Conservation (phyloP, 2,113 vertebrate genomes). For the Corythoichthys haematopterus region DNA sequence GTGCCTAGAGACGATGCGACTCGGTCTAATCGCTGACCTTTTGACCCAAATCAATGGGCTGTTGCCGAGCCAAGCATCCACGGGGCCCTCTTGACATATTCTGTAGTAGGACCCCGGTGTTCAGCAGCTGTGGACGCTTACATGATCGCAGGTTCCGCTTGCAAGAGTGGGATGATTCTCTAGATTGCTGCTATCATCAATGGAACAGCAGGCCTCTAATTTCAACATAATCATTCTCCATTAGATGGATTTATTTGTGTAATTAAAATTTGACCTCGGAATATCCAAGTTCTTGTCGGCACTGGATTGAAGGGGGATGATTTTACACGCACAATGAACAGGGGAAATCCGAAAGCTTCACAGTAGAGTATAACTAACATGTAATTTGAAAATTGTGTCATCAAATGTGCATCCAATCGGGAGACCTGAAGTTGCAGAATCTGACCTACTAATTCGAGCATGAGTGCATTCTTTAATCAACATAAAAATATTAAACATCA, state of each 20-base stretch:
- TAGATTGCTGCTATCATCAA: conserved; percentile 25
- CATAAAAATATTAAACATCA: background rate
- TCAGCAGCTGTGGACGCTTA: conserved; percentile 29
- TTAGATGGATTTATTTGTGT: conserved; percentile 40
- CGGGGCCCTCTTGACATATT: conserved; percentile 25
- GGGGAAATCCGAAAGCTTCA: conserved; percentile 12
- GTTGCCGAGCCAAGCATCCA: conserved; percentile 42
- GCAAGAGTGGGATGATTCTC: conserved; percentile 38
- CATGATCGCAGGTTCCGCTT: conserved; percentile 14
- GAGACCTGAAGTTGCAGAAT: background rate
- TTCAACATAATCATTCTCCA: conserved; percentile 25
- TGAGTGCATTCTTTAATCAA: background rate
- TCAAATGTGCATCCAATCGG: background rate
- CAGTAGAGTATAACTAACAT: background rate
- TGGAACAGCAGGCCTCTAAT: conserved; percentile 25
- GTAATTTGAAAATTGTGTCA: background rate
- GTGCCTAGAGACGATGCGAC: conserved; percentile 50
- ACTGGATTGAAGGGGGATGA: conserved; percentile 6
- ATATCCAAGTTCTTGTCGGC: background rate
- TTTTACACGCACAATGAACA: conserved; percentile 1
- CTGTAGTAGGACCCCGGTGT: background rate
- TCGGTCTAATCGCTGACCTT: conserved; percentile 64
- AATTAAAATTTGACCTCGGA: conserved; percentile 26
- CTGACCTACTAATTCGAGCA: background rate
- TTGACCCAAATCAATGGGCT: conserved; percentile 69